These are phyloP conservation scores for Phoebastria nigripes DNA, from an alignment of 2,797 vertebrate species.

Conservation along the genomic window DNA sequence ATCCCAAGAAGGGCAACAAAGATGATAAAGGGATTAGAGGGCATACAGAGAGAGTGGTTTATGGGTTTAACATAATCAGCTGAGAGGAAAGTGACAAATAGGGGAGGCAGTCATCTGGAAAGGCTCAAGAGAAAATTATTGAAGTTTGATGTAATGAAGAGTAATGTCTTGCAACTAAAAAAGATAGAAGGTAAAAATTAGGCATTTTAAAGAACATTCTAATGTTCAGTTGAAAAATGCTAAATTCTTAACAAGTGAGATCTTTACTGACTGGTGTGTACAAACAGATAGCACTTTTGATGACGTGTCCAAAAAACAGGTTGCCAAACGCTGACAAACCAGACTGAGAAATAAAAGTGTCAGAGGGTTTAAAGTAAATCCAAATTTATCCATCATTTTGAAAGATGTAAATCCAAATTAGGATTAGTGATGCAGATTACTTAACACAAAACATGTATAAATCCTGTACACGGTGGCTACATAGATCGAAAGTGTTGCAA, in stretches of 20 bases:
- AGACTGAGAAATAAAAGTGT: neutral
- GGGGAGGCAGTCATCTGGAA: neutral
- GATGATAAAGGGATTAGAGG: slow-evolving; percentile 35
- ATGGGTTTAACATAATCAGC: slow-evolving; percentile 43
- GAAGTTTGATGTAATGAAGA: neutral
- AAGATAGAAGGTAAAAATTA: neutral
- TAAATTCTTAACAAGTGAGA: neutral
- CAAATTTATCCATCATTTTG: neutral
- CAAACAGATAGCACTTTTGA: neutral
- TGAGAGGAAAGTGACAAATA: slow-evolving; percentile 1
- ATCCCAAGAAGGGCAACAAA: slow-evolving; percentile 38
- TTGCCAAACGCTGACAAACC: neutral
- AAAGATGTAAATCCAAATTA: slow-evolving; percentile 57
- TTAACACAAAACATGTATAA: neutral
- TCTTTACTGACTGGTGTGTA: neutral
- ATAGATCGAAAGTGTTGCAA: neutral
- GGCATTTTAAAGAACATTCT: neutral
- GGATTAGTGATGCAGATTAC: slow-evolving; percentile 46
- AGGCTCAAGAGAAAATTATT: slow-evolving; percentile 2
- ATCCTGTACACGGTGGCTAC: neutral
- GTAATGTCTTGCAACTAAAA: neutral
- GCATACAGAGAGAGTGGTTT: slow-evolving; percentile 5
- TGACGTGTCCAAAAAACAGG: neutral
- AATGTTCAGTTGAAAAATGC: neutral
- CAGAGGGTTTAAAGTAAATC: slow-evolving; percentile 18